Conservation (phyloP, 2,888 invertebrate genomes). For the Drosophila villosipedis region DNA sequence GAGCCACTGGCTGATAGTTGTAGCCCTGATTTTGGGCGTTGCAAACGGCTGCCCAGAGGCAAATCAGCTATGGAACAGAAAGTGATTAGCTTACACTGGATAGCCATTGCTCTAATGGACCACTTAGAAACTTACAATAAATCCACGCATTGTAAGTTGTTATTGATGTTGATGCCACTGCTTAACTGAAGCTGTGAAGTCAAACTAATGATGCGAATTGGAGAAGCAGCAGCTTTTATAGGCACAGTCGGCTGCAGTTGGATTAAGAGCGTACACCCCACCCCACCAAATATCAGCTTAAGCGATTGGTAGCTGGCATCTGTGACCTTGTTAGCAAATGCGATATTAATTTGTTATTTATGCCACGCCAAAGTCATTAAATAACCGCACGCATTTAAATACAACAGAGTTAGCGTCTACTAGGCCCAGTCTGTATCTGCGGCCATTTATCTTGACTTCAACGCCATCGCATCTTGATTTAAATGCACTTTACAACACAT, state of each 20-base stretch:
- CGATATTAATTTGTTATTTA: slow-evolving; percentile 68
- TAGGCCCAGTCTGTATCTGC: slow-evolving; percentile 60
- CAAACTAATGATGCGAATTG: slow-evolving; percentile 62
- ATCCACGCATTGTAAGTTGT: slow-evolving; percentile 63
- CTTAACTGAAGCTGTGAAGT: slow-evolving; percentile 46
- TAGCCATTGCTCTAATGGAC: neutral
- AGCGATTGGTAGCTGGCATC: slow-evolving; percentile 20
- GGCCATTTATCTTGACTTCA: slow-evolving; percentile 57
- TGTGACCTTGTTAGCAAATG: slow-evolving; percentile 64
- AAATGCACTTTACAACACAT: slow-evolving; percentile 75
- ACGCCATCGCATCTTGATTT: slow-evolving; percentile 68
- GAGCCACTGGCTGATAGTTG: slow-evolving; percentile 75
- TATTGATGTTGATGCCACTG: slow-evolving; percentile 16
- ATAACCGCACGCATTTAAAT: slow-evolving; percentile 63
- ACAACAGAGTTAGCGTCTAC: slow-evolving; percentile 38
- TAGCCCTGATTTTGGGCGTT: slow-evolving; percentile 75
- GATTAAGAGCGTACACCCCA: slow-evolving; percentile 34
- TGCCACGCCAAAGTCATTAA: slow-evolving; percentile 69
- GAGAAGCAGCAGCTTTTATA: slow-evolving; percentile 58
- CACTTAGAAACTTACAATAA: slow-evolving; percentile 66
- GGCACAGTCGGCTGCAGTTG: slow-evolving; percentile 34
- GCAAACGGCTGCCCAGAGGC: slow-evolving; percentile 67
- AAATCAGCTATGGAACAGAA: slow-evolving; percentile 57
- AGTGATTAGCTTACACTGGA: slow-evolving; percentile 12
- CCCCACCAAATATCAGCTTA: slow-evolving; percentile 3